Evolutionary conservation across 2,797 vertebrate genomes (phyloP).

Genomic region (Carduelis carduelis): DNA sequence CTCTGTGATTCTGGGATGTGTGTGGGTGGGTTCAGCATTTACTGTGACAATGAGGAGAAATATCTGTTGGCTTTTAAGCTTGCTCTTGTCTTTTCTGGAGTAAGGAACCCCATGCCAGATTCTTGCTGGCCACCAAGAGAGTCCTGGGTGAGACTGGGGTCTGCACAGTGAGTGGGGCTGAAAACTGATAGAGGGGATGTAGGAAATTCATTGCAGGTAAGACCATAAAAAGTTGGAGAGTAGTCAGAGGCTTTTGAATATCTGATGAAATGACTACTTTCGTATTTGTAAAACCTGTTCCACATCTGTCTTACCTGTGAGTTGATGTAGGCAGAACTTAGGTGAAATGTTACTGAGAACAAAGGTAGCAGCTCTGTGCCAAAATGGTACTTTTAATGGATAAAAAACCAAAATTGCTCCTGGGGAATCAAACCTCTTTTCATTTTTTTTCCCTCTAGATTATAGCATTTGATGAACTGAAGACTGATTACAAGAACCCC

Average conservation of each 20-base stretch:
- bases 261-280: background rate
- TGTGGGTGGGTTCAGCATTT: background rate
- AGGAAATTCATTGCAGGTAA: background rate
- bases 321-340: background rate
- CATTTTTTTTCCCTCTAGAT: conserved; percentile 78
- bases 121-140: background rate
- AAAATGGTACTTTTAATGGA: background rate
- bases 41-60: background rate
- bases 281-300: background rate
- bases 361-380: background rate
- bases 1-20: background rate
- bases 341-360: background rate
- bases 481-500: conserved; percentile 99
- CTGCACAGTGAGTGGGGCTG: accelerated
- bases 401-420: background rate
- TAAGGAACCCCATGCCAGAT: background rate
- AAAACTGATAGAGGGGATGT: background rate
- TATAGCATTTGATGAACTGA: conserved; percentile 98
- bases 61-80: background rate
- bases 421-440: background rate
- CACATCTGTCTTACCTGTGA: background rate
- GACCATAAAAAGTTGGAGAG: background rate
- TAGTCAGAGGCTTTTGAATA: background rate
- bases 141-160: accelerated
- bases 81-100: background rate